Evolutionary conservation across 2,888 invertebrate genomes (phyloP), one percentile per base, ranked within the genome.

Genomic region (Cerastoderma edule): DNA sequence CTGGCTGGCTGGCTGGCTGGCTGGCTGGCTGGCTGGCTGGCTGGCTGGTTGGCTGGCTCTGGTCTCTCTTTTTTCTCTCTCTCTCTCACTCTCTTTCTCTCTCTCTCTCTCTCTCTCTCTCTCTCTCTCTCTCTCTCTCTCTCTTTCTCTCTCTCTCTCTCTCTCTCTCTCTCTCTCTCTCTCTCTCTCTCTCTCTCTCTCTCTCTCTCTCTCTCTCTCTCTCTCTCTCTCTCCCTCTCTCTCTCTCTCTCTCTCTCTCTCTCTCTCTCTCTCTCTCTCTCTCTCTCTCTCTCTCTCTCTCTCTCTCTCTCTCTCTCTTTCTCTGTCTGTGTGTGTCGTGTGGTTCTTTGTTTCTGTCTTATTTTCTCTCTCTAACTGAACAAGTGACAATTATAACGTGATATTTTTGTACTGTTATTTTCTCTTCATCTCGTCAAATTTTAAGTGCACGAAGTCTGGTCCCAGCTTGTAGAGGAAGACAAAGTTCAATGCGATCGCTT

Each of bases 181-280:
- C 64, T 64, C 32, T 32, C 64, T 64, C 32, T 32, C 64, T 64
- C 32, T 32, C 64, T 64, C 32, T 32, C 64, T 64, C 32, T 32
- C 64, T 64, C 32, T 32, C 64, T 64, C 27, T 27, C 57, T 57
- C 27, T 27, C 57, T 57, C 27, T 27, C 57, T 57, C 27, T 13
- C 57, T 57, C 27, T 27, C 57, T 57, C 27, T 27, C 57, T 57
- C 27, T 27, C 57, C 13, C 30, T 27, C 57, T 57, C 30, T 27
- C 57, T 57, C 27, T 27, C 28, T 57, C 27, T 27, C 28, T 57
- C 27, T 27, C 28, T 57, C 27, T 32, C 28, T 57, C 27, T 32
- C 28, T 57, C 27, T 32, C 28, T 57, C 30, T 32, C 28, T 57
- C 30, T 32, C 28, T 57, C 30, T 27, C 28, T 57, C 30, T 27